Evolutionary conservation across 2,113 vertebrate species (phyloP).

Genomic region (Scartelaos histophorus): DNA sequence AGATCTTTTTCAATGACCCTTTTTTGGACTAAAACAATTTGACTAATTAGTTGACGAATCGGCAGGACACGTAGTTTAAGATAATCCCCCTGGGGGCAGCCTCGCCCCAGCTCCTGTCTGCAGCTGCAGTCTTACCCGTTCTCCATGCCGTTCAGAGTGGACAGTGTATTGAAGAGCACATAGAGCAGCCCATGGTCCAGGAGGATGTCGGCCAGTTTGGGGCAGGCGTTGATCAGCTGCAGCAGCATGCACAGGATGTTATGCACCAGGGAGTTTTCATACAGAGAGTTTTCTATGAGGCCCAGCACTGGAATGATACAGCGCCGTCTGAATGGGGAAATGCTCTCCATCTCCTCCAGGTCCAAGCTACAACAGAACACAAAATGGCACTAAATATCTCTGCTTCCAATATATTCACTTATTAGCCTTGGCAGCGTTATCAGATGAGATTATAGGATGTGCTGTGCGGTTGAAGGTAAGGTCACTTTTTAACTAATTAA

Average conservation of each 20-base stretch:
- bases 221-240: conserved; percentile 92
- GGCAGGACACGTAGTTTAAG: too few relatives aligned
- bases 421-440: conserved; percentile 1
- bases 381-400: not conserved
- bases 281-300: conserved; percentile 93
- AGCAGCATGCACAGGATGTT: conserved; percentile 89
- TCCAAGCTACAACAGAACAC: conserved; percentile 80
- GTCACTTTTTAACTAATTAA: not conserved
- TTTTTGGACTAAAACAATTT: too few relatives aligned
- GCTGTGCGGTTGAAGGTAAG: not conserved
- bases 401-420: conserved; percentile 5
- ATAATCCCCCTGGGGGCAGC: too few relatives aligned
- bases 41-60: too few relatives aligned
- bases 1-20: too few relatives aligned
- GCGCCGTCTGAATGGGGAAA: conserved; percentile 90
- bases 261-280: conserved; percentile 90
- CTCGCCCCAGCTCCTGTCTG: not conserved
- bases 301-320: conserved; percentile 92
- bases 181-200: conserved; percentile 96
- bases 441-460: not conserved
- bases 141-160: conserved; percentile 92
- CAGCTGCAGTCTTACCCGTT: conserved; percentile 80
- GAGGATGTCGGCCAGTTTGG: conserved; percentile 93
- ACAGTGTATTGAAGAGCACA: conserved; percentile 92
- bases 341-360: conserved; percentile 88